Evolutionary conservation across 2,797 vertebrate genomes (phyloP), one percentile per base, ranked within the genome.

Genomic region (Cyclopterus lumpus): DNA sequence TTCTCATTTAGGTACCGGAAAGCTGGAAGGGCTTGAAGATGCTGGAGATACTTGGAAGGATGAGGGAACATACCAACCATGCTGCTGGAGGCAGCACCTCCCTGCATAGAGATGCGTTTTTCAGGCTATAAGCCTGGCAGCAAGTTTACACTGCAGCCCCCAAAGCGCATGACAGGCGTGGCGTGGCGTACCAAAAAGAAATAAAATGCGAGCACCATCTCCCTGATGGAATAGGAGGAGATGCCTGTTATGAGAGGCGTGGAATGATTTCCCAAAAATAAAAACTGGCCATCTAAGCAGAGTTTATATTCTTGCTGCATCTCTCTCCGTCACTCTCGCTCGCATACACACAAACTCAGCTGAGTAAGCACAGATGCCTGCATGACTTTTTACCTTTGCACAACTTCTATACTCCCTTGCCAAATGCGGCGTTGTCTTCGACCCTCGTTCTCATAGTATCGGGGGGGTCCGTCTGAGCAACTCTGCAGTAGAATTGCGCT

Each of bases 311-410:
- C 73, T 67, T 79, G 71, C 71, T 81, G 77, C 77, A 86, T 88
- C 84, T 82, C 73, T 44, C 42, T 51, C 44, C 28, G 30, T 77
- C 46, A 42, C 55, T 36, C 63, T 26, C 73, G 48, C 48, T n/a
- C 36, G 65, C 68, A 67, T n/a, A 75, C 67, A 81, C 77, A 86
- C 67, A 85, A 77, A 80, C 79, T 89, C 85, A 88, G 90, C 92
- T 92, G 89, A 93, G 86, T 91, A 88, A 92, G 89, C 89, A 90
- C 80, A 86, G 87, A 89, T 82, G 88, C 86, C 83, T 87, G 66
- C 89, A 78, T 82, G 85, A 90, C 81, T 90, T 91, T 91, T 88
- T 91, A 91, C 90, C 87, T 92, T 89, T 86, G 71, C 73, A 84
- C 75, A 82, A 87, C 82, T 86, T 81, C 44, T 74, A 77, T 80